Evolutionary conservation across 2,888 invertebrate genomes (phyloP).

Genomic region (Proisotoma minuta): DNA sequence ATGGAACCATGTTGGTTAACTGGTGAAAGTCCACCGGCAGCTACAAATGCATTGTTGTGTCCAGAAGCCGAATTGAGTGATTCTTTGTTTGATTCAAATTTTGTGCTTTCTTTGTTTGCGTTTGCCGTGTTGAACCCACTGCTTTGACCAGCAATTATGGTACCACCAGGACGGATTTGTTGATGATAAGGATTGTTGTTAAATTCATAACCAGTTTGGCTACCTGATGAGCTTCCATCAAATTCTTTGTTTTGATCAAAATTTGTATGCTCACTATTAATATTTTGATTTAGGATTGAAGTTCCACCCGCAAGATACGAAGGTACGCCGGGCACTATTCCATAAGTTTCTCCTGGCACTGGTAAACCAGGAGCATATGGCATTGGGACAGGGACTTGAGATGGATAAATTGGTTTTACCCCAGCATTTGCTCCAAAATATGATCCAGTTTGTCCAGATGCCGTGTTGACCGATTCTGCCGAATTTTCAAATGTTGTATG

Average conservation of each 20-base stretch:
- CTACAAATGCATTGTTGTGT: background rate
- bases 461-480: background rate
- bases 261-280: too few species aligned
- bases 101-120: background rate
- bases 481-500: background rate
- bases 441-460: background rate
- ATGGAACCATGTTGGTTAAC: too few species aligned
- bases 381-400: too few species aligned
- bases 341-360: too few species aligned
- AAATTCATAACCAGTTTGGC: too few species aligned
- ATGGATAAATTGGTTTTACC: too few species aligned
- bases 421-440: background rate
- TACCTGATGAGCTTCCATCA: too few species aligned
- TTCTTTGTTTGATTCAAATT: background rate
- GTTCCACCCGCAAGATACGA: constrained; percentile 1
- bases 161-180: too few species aligned
- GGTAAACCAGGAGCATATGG: too few species aligned
- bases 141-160: background rate
- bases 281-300: background rate
- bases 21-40: too few species aligned
- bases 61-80: background rate
- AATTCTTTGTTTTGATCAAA: background rate
- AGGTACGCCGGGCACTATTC: background rate
- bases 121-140: background rate
- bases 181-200: background rate